Base-by-base conservation (phyloP, 2,113 vertebrate species). In the Bombycilla garrulus region DNA sequence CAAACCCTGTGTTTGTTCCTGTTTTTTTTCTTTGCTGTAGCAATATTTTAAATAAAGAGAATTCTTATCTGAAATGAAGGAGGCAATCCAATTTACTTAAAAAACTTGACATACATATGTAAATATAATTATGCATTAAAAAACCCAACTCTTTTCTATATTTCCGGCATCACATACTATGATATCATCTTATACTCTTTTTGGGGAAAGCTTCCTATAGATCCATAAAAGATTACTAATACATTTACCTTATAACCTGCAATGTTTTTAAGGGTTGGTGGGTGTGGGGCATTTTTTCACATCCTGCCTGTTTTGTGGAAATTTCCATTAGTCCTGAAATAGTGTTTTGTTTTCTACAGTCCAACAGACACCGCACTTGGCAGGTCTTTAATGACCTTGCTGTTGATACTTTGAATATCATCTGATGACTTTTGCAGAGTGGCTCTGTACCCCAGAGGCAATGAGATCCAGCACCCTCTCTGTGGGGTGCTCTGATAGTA, bases 341-440 rank as follows among this genome's bases (percentile, higher is more conserved):
- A 70, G 26, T 28, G 25, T 62, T 77, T 91, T 29, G 20, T 53
- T 95, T 91, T 42, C 9, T 54, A 78, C 12, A 66, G 24, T 58
- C 38, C n/a, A 50, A 33, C 31, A 85, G 12, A 21, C 62, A 56
- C 5, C 33, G 40, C 28, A 57, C 66, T 72, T 85, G 85, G n/a
- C 69, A 86, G 38, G 61, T 94, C 77, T 95, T 94, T 74, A 81
- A 57, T 31, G 69, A 81, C 73, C 73, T 91, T 94, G 69, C 70
- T 72, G 33, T 17, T 82, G 38, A 28, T 65, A 29, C 64, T 95
- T 73, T 88, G 60, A 94, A 92, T 51, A 71, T 61, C 76, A 90
- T 20, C n/a, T 2, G 26, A 50, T 35, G 42, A 38, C 50, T 76
- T 91, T 15, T 73, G 62, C 67, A 77, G 53, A 54, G 47, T 29